Evolutionary conservation across 2,888 invertebrate genomes (phyloP).

Genomic region (Athalia circularis): DNA sequence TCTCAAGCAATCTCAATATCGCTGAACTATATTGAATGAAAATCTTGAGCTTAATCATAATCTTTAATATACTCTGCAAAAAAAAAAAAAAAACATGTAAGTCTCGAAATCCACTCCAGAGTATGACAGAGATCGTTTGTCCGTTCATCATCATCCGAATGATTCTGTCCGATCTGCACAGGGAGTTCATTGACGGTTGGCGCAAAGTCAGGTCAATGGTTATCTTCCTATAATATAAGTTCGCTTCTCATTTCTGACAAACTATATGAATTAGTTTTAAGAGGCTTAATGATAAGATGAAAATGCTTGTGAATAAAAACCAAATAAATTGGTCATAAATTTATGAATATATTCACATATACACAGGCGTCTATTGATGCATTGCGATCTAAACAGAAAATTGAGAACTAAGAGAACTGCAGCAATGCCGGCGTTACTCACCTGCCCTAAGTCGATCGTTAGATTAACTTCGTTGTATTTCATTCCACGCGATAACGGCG

Average conservation of each 20-base stretch:
- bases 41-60: too few relatives aligned
- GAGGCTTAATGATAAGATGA: too few relatives aligned
- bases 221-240: slow-evolving; percentile 3
- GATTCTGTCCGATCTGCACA: background rate
- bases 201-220: slow-evolving; percentile 32
- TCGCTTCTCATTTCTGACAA: slow-evolving; percentile 23
- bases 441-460: slow-evolving; percentile 98
- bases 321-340: too few relatives aligned
- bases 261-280: slow-evolving; percentile 14
- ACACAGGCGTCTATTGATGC: too few relatives aligned
- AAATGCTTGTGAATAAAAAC: too few relatives aligned
- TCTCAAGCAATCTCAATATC: too few relatives aligned
- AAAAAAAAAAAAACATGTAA: too few relatives aligned
- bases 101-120: too few relatives aligned
- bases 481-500: slow-evolving; percentile 96
- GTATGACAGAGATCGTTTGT: slow-evolving; percentile 21
- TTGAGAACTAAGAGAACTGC: background rate
- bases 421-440: slow-evolving; percentile 72
- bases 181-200: slow-evolving; percentile 5
- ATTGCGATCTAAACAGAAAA: too few relatives aligned
- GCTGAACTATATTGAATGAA: too few relatives aligned
- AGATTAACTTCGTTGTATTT: slow-evolving; percentile 98
- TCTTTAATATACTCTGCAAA: too few relatives aligned
- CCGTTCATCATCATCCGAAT: background rate
- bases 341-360: too few relatives aligned